These are phyloP conservation scores for Thunnus maccoyii DNA, from an alignment of 2,113 vertebrate species.

Conservation along the genomic window DNA sequence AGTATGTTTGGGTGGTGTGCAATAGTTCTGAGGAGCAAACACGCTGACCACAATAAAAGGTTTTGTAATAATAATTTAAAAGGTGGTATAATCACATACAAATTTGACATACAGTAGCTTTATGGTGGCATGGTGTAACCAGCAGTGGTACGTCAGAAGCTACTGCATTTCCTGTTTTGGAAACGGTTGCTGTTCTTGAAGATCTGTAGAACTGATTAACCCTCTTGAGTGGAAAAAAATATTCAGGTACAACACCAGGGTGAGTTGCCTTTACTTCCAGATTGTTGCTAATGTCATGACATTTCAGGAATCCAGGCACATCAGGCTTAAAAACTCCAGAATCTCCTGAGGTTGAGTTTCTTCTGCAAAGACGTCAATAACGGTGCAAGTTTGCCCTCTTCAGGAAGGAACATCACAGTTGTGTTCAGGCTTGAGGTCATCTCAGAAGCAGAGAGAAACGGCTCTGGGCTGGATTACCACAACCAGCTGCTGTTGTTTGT, in stretches of 20 bases:
- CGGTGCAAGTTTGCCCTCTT: not conserved
- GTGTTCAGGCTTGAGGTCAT: constrained; percentile 4
- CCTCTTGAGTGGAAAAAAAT: not conserved
- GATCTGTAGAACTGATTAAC: not conserved
- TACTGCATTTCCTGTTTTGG: not conserved
- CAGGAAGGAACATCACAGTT: not conserved
- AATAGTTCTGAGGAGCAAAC: not conserved
- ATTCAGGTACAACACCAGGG: not conserved
- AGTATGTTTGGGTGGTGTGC: not conserved
- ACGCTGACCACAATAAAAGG: too few species aligned
- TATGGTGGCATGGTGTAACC: not conserved
- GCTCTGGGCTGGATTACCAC: not conserved
- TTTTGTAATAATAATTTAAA: too few species aligned
- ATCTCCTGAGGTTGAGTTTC: constrained; percentile 26
- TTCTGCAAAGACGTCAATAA: not conserved
- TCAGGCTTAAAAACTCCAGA: not conserved
- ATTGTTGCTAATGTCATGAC: not conserved
- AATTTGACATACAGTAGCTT: not conserved
- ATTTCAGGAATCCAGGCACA: not conserved
- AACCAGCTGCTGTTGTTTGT: not conserved
- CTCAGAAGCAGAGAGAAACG: constrained; percentile 11
- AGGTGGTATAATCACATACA: too few species aligned
- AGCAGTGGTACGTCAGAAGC: not conserved
- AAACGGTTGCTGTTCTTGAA: not conserved
- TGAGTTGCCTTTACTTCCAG: not conserved